These are phyloP conservation scores for Sminthurides aquaticus DNA, from an alignment of 2,888 invertebrate species.

Conservation along the genomic window DNA sequence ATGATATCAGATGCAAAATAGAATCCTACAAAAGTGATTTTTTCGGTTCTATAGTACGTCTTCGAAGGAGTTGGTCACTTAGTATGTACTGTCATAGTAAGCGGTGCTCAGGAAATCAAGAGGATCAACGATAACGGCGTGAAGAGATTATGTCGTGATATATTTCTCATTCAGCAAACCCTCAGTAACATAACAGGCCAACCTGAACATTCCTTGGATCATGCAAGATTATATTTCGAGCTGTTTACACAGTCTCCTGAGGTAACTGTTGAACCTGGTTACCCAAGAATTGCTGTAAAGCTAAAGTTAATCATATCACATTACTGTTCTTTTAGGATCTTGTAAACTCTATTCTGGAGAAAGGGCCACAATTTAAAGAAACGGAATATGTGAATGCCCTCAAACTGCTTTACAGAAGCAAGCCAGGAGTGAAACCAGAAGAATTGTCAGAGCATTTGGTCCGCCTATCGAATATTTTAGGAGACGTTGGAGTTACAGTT, in stretches of 20 bases:
- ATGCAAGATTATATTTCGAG: slow-evolving; percentile 81
- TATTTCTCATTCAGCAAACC: slow-evolving; percentile 75
- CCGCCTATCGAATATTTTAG: slow-evolving; percentile 74
- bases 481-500: slow-evolving; percentile 73
- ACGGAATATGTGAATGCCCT: slow-evolving; percentile 80
- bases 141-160: slow-evolving; percentile 76
- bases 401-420: slow-evolving; percentile 64
- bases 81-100: slow-evolving; percentile 70
- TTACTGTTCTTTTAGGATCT: slow-evolving; percentile 59
- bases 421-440: slow-evolving; percentile 46
- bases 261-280: no score
- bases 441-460: slow-evolving; percentile 58
- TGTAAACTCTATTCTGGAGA: slow-evolving; percentile 71
- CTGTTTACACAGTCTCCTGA: slow-evolving; percentile 74
- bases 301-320: neutral
- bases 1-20: no score
- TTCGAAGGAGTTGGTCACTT: slow-evolving; percentile 82
- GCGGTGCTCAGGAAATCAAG: slow-evolving; percentile 69
- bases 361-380: slow-evolving; percentile 79
- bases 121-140: slow-evolving; percentile 73
- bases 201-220: slow-evolving; percentile 74
- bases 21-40: no score
- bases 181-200: slow-evolving; percentile 75
- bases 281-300: no score
- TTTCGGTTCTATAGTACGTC: slow-evolving; percentile 58